phyloP scores from a whole-genome alignment of 2,113 vertebrate species.

The Chinchilla lanigera region DNA sequence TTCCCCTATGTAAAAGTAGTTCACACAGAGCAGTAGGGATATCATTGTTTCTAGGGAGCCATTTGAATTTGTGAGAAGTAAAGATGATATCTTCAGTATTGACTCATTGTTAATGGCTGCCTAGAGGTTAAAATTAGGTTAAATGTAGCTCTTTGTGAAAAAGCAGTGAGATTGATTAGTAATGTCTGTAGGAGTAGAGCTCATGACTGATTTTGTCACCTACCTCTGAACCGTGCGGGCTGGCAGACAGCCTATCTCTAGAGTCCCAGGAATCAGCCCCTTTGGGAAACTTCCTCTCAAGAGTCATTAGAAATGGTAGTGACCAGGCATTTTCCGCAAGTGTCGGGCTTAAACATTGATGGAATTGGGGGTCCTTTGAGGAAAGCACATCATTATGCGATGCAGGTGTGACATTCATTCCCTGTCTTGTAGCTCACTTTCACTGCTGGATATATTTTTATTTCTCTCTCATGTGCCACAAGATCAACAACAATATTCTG shows the following conservation, averaged over 20 bases:
- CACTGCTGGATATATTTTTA: constrained; percentile 45
- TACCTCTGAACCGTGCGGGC: not conserved
- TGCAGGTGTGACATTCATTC: not conserved
- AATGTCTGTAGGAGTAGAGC: not conserved
- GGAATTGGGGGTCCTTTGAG: not conserved
- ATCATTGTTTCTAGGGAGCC: not conserved
- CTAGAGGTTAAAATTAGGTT: not conserved
- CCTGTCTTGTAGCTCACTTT: not conserved
- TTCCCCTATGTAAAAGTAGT: not conserved
- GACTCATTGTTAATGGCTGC: not conserved
- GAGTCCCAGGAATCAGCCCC: not conserved
- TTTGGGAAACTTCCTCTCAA: not conserved
- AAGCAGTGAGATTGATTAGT: not conserved
- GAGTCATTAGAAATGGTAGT: not conserved
- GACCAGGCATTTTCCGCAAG: not conserved
- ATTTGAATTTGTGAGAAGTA: not conserved
- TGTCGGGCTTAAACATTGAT: not conserved
- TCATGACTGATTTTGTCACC: not conserved
- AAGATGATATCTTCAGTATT: not conserved
- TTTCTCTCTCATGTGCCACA: constrained; percentile 16
- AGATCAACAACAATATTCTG: constrained; percentile 15
- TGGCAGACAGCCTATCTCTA: not conserved
- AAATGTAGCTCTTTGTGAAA: not conserved
- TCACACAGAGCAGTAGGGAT: not conserved
- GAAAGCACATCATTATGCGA: not conserved